phyloP scores from a whole-genome alignment of 2,113 vertebrate genomes.

The Budorcas taxicolor region DNA sequence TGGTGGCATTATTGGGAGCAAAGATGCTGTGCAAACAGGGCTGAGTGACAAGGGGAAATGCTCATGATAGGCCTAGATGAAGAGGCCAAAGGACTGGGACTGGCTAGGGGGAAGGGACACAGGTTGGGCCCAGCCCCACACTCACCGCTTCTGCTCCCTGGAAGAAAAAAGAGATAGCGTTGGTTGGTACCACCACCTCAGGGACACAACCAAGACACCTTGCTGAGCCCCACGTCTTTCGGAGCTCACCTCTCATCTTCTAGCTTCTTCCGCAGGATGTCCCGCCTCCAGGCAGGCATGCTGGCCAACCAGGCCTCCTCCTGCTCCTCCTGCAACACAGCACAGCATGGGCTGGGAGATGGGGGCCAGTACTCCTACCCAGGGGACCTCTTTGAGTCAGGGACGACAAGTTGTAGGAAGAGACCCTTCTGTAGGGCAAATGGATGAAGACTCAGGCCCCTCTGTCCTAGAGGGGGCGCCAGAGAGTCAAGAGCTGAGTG shows the following conservation, averaged over 20 bases:
- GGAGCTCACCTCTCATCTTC: conserved; percentile 92
- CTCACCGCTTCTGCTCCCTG: conserved; percentile 98
- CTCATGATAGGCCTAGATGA: not conserved
- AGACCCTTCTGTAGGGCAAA: not conserved
- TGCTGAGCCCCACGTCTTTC: not conserved
- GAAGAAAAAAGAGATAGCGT: conserved; percentile 29
- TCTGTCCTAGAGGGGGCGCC: not conserved
- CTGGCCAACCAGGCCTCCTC: conserved; percentile 89
- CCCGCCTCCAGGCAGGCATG: conserved; percentile 97
- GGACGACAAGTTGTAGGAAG: not conserved
- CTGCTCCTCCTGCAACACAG: conserved; percentile 86
- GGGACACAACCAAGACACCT: not conserved
- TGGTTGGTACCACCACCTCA: not conserved
- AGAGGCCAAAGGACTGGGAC: not conserved
- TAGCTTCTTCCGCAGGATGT: conserved; percentile 96
- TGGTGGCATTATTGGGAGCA: not conserved
- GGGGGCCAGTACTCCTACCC: not conserved
- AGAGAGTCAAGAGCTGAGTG: not conserved
- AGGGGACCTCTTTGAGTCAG: not conserved
- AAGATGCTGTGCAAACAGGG: not conserved
- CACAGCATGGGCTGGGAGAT: not conserved
- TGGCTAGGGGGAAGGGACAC: not conserved
- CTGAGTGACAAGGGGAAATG: not conserved
- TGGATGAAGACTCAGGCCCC: not conserved
- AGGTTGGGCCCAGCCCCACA: not conserved